Base-by-base conservation (phyloP, 2,113 vertebrate species). In the Thymallus thymallus region DNA sequence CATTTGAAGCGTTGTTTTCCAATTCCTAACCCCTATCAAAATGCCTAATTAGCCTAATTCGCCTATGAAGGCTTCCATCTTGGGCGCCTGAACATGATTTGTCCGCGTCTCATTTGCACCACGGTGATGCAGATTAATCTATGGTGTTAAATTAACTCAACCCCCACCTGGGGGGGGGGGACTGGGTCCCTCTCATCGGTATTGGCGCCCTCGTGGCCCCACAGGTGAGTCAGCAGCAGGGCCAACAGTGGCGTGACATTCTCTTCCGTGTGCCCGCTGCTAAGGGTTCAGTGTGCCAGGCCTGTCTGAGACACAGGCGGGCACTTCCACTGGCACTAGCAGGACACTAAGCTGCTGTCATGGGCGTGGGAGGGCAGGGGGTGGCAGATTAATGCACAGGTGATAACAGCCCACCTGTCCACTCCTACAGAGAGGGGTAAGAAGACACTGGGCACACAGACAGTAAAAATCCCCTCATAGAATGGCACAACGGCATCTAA, bases 371-470 rank as follows among this genome's bases (percentile, higher is more conserved):
- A 76, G 82, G 86, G 76, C 78, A 78, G 82, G 12, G 20, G 56
- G 70, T 29, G 71, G 79, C 81, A 84, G 88, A 91, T 91, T 86
- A 90, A 90, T 88, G 79, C 85, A 71, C 78, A 83, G 84, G 86
- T 85, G 89, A 87, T 90, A 90, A 91, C 83, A 73, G 85, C 83
- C 88, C 90, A 91, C 89, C 89, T 92, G 89, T 86, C 84, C 83
- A 6, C 68, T 76, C 80, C 67, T 71, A 73, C 76, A 46, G 84
- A 68, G 79, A 66, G 6, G 45, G 51, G 51, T 26, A 30, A 72
- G 66, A 74, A 74, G 73, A 60, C 64, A 74, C 75, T 63, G 24
- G 60, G 68, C 58, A 24, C 12, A n/a, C 30, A 45, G 12, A 18
- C 76, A 46, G 26, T 48, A 73, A 70, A 62, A 20, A 46, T 51